Percentiles rank a stretch among this genome's conserved stretches.
These are phyloP conservation scores for Cantharis flavilabris DNA, from an alignment of 2,888 invertebrate species.

Conservation along the genomic window DNA sequence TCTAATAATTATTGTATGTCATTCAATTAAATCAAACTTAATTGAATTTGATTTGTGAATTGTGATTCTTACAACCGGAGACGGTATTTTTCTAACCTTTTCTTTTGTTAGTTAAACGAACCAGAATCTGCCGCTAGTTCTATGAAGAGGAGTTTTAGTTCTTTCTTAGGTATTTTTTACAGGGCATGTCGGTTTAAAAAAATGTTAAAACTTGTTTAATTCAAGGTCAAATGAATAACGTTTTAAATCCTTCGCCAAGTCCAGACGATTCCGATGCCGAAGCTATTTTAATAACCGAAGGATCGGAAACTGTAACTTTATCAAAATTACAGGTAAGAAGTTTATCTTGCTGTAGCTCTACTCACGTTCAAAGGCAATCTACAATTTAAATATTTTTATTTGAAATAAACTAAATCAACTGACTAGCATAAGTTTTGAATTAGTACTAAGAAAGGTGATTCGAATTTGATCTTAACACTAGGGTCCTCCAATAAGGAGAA, in stretches of 20 bases:
- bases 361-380: not conserved
- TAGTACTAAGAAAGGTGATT: no score
- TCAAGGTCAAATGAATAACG: conserved; percentile 71
- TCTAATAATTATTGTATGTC: not conserved
- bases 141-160: conserved; percentile 74
- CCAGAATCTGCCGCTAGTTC: conserved; percentile 73
- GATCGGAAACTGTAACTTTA: conserved; percentile 67
- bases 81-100: not conserved
- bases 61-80: not conserved
- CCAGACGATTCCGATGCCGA: conserved; percentile 73
- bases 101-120: conserved; percentile 65
- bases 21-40: not conserved
- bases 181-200: not conserved
- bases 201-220: conserved; percentile 5
- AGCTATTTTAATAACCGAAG: conserved; percentile 68
- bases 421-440: no score
- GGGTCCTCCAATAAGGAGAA: no score
- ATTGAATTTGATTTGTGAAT: not conserved
- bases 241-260: conserved; percentile 64
- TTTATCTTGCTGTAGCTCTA: not conserved
- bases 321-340: conserved; percentile 60
- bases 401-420: no score
- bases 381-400: no score
- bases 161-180: conserved; percentile 62
- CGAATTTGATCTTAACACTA: no score